Percentiles rank a stretch among this genome's conserved stretches.
Conservation (phyloP, 2,797 vertebrate species). For the Gymnoscopelus braueri region DNA sequence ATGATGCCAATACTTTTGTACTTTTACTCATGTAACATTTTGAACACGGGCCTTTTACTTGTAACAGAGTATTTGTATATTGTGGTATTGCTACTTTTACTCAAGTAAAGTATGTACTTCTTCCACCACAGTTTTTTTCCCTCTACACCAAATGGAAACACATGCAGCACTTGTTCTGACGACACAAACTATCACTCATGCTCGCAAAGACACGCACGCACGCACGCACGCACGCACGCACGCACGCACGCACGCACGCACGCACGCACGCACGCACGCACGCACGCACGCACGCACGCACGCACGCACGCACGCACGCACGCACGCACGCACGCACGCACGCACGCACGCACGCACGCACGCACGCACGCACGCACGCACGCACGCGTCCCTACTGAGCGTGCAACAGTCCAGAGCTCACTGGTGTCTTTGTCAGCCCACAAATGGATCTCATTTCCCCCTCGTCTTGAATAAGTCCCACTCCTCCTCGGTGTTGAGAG, state of each 20-base stretch:
- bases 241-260: slow-evolving; percentile 9
- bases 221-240: not conserved
- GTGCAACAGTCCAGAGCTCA: slow-evolving; percentile 29
- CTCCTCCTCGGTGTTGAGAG: slow-evolving; percentile 34
- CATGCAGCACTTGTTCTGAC: too few species aligned
- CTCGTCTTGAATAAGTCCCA: slow-evolving; percentile 14
- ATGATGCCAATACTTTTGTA: too few species aligned
- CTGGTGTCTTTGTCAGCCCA: slow-evolving; percentile 41
- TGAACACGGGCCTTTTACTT: too few species aligned
- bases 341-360: not conserved
- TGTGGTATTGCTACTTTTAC: too few species aligned
- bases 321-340: not conserved
- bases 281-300: not conserved
- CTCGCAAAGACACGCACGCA: not conserved
- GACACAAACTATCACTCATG: too few species aligned
- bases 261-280: not conserved
- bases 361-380: slow-evolving; percentile 4
- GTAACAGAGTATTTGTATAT: too few species aligned
- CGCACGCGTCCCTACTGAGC: slow-evolving; percentile 24
- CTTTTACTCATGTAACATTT: too few species aligned
- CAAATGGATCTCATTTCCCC: slow-evolving; percentile 16
- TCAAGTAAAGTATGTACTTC: too few species aligned
- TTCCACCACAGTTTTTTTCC: too few species aligned
- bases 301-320: not conserved
- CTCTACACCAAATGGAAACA: too few species aligned